A percentile compares a stretch with the other conserved stretches of the same genome.
These are phyloP conservation scores for Dasypus novemcinctus DNA, from an alignment of 2,113 vertebrate species.

Conservation along the genomic window DNA sequence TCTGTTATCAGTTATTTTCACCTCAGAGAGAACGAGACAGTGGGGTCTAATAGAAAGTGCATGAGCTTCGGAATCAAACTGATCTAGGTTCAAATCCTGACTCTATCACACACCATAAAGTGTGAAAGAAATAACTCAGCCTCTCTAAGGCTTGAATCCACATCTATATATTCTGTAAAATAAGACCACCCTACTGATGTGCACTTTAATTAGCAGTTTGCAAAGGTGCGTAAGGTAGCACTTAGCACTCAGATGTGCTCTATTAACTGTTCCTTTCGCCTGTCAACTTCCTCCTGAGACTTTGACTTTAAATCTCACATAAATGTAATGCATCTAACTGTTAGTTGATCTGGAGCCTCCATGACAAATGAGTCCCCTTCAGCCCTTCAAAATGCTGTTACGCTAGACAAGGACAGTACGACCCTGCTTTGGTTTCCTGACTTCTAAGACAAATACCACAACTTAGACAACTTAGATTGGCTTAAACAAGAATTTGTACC, in stretches of 20 bases:
- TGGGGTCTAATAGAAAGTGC: neutral
- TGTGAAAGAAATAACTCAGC: neutral
- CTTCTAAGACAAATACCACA: too few relatives aligned
- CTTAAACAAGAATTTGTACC: too few relatives aligned
- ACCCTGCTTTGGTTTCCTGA: too few relatives aligned
- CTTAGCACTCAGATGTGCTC: neutral
- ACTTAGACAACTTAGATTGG: too few relatives aligned
- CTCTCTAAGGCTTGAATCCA: neutral
- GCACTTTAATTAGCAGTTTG: neutral
- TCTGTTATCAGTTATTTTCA: neutral
- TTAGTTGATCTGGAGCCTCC: neutral
- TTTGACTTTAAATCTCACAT: neutral
- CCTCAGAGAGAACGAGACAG: neutral
- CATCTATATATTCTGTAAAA: neutral
- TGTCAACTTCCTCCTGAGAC: too few relatives aligned
- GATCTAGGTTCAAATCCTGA: neutral
- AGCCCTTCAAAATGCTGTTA: neutral
- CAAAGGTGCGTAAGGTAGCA: neutral
- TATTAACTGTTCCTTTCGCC: neutral
- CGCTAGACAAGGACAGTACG: neutral
- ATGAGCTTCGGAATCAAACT: neutral
- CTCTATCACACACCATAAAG: too few relatives aligned
- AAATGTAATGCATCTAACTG: neutral
- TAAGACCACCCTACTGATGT: rapidly evolving
- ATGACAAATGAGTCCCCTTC: neutral